Percentiles rank a stretch among this genome's conserved stretches.
Evolutionary conservation across 1,140 invertebrate species (phyloP).

Genomic region (Drosophila neocordata): DNA sequence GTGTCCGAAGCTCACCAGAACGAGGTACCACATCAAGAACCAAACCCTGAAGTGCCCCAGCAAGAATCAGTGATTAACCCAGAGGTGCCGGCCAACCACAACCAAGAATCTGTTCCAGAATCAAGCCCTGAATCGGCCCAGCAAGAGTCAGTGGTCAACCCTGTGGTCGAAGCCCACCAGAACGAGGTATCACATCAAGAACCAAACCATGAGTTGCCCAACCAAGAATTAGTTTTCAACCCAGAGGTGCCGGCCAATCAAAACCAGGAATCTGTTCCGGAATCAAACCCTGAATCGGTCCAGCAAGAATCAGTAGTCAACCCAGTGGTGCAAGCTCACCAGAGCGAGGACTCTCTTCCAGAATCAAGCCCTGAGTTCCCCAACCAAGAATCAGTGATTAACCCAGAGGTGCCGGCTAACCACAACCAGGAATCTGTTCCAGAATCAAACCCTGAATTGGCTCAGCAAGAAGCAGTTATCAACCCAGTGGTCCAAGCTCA

Average conservation of each 20-base stretch:
- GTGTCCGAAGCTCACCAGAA: neutral
- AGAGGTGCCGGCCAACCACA: neutral
- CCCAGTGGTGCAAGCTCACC: neutral
- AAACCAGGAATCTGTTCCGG: neutral
- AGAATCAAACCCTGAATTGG: too few species aligned
- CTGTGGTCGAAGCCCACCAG: neutral
- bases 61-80: neutral
- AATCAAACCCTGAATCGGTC: too few species aligned
- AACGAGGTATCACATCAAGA: too few species aligned
- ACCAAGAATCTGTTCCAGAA: too few species aligned
- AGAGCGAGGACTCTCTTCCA: neutral
- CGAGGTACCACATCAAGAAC: too few species aligned
- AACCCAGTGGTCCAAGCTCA: neutral
- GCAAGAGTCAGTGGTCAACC: neutral
- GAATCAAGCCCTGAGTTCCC: too few species aligned
- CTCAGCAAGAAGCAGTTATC: neutral
- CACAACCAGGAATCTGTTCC: too few species aligned
- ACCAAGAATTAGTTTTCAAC: too few species aligned
- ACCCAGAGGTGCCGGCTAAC: neutral
- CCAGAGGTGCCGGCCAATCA: neutral
- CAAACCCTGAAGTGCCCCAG: too few species aligned
- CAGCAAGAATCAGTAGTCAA: too few species aligned
- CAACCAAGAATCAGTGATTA: neutral
- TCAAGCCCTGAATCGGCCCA: too few species aligned
- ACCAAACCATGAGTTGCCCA: too few species aligned